Percentiles rank a stretch among this genome's conserved stretches.
phyloP scores from a whole-genome alignment of 2,113 vertebrate genomes.

The Nothoprocta perdicaria region DNA sequence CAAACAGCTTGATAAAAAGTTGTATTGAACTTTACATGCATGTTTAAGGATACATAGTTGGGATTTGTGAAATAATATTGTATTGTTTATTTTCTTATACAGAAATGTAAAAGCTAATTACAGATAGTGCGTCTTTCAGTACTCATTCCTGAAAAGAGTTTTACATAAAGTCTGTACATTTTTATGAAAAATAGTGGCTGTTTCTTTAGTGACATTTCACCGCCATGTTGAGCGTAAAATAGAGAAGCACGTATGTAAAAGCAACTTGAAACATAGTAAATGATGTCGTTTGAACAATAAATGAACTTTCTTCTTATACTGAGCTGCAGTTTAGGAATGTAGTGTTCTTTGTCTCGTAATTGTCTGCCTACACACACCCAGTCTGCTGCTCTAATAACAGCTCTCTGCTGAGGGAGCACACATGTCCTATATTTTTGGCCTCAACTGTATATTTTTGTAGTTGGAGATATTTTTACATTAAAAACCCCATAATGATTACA shows the following conservation, averaged over 20 bases:
- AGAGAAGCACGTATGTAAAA: conserved; percentile 64
- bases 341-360: conserved; percentile 60
- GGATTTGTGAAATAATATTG: neutral
- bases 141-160: conserved; percentile 30
- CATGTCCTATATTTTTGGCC: conserved; percentile 48
- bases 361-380: conserved; percentile 50
- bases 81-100: conserved; percentile 19
- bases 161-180: conserved; percentile 30
- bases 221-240: conserved; percentile 63
- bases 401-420: neutral
- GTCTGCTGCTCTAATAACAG: conserved; percentile 41
- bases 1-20: neutral
- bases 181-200: conserved; percentile 52
- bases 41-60: neutral
- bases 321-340: conserved; percentile 62
- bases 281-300: conserved; percentile 71
- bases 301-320: conserved; percentile 60
- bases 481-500: conserved; percentile 7
- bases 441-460: conserved; percentile 50
- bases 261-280: conserved; percentile 71
- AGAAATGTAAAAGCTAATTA: neutral
- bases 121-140: neutral
- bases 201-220: conserved; percentile 70
- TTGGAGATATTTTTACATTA: conserved; percentile 53
- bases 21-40: neutral